A percentile compares a stretch with the other conserved stretches of the same genome.
These are phyloP conservation scores for Orchesellides sinensis DNA, from an alignment of 2,888 invertebrate genomes.

Conservation along the genomic window DNA sequence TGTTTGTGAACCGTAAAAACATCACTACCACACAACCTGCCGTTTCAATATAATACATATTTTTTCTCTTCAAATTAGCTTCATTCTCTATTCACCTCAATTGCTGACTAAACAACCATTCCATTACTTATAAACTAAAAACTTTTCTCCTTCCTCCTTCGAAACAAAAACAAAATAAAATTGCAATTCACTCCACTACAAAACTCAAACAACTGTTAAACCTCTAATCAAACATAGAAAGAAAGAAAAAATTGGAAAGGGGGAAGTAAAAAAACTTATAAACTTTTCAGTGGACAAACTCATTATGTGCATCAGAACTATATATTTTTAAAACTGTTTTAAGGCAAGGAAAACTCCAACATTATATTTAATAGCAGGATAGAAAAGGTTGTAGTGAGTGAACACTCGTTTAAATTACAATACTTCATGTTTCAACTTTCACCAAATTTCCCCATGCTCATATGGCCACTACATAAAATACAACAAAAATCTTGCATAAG, in stretches of 20 bases:
- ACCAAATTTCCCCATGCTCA: not conserved
- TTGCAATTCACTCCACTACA: constrained; percentile 16
- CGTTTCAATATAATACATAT: too few relatives aligned
- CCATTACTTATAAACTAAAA: not conserved
- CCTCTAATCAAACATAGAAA: constrained; percentile 22
- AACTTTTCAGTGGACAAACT: constrained; percentile 20
- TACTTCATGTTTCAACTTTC: not conserved
- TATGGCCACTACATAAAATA: not conserved
- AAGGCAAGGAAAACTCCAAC: too few relatives aligned
- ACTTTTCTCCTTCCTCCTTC: not conserved
- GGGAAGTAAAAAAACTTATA: not conserved
- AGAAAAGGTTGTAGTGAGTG: too few relatives aligned
- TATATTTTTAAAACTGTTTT: not conserved
- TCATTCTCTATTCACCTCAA: constrained; percentile 13
- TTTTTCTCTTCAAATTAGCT: not conserved
- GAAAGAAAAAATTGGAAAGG: constrained; percentile 12
- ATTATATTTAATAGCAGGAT: too few relatives aligned
- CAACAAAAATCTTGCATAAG: not conserved
- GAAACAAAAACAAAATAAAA: not conserved
- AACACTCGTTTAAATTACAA: too few relatives aligned
- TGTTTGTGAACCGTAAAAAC: not conserved
- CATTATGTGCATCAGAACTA: not conserved
- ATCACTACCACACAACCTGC: too few relatives aligned
- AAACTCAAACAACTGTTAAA: constrained; percentile 22
- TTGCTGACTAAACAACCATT: constrained; percentile 7